A percentile compares a stretch with the other conserved stretches of the same genome.
phyloP scores from a whole-genome alignment of 2,888 invertebrate species.

The Drosophila austrosaltans region DNA sequence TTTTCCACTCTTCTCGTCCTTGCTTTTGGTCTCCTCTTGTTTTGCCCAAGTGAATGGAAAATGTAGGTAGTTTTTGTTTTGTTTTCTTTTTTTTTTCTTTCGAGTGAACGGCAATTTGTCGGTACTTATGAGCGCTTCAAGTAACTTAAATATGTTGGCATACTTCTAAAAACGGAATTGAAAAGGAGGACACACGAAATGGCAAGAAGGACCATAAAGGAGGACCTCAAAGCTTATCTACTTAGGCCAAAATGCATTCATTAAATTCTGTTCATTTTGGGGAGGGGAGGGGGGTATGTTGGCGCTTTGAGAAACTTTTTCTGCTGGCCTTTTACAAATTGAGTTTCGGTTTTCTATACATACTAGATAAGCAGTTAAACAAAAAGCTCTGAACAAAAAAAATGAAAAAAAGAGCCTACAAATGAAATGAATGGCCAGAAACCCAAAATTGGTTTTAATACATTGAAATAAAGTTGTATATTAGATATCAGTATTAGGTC shows the following conservation, averaged over 20 bases:
- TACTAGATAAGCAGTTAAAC: not conserved
- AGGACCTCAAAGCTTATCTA: slow-evolving; percentile 14
- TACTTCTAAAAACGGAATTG: slow-evolving; percentile 21
- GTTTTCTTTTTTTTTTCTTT: not conserved
- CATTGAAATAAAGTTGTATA: not conserved
- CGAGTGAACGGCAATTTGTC: slow-evolving; percentile 22
- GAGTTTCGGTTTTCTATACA: not conserved
- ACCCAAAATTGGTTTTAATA: not conserved
- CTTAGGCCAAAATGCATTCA: slow-evolving; percentile 15
- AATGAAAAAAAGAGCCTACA: not conserved
- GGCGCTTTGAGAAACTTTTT: slow-evolving; percentile 7
- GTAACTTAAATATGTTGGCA: slow-evolving; percentile 37
- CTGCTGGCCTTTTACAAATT: slow-evolving; percentile 9
- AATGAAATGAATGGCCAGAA: not conserved
- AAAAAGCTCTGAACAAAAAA: not conserved
- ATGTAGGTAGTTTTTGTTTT: slow-evolving; percentile 8
- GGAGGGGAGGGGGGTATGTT: not conserved
- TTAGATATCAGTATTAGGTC: not conserved
- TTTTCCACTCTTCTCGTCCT: slow-evolving; percentile 20
- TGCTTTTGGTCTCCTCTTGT: not conserved
- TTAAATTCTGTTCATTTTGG: slow-evolving; percentile 11
- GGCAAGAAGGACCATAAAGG: not conserved
- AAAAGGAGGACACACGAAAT: slow-evolving; percentile 9
- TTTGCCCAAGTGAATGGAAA: slow-evolving; percentile 9
- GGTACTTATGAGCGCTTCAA: slow-evolving; percentile 44